phyloP scores from a whole-genome alignment of 2,113 vertebrate genomes.

The Nymphicus hollandicus region DNA sequence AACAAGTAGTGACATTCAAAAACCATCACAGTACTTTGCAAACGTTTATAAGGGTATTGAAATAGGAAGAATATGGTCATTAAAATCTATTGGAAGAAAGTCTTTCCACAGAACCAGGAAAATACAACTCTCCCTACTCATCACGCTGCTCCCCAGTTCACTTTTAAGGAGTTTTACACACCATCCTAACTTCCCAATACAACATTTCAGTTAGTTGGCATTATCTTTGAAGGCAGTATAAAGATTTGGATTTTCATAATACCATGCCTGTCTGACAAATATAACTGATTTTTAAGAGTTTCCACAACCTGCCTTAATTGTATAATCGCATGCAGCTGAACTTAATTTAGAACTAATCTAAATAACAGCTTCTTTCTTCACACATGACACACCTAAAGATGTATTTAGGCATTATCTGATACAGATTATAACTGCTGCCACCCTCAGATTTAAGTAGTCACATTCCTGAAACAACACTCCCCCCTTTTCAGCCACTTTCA shows the following conservation, averaged over 20 bases:
- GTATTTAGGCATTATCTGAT: background rate
- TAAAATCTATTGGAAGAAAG: background rate
- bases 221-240: background rate
- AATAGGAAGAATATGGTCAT: background rate
- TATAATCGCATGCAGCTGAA: background rate
- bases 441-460: background rate
- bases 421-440: background rate
- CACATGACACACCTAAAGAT: background rate
- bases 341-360: background rate
- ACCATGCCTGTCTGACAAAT: background rate
- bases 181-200: background rate
- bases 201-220: background rate
- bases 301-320: background rate
- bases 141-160: background rate
- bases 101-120: background rate
- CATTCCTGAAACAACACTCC: background rate
- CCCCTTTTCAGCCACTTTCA: background rate
- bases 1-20: background rate
- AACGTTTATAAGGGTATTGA: background rate
- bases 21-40: background rate
- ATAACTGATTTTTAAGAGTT: background rate
- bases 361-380: background rate
- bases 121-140: background rate
- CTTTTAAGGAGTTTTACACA: background rate
- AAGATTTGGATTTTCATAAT: background rate